Base-by-base conservation (phyloP, 2,113 vertebrate genomes). In the Cyprinodon variegatus region DNA sequence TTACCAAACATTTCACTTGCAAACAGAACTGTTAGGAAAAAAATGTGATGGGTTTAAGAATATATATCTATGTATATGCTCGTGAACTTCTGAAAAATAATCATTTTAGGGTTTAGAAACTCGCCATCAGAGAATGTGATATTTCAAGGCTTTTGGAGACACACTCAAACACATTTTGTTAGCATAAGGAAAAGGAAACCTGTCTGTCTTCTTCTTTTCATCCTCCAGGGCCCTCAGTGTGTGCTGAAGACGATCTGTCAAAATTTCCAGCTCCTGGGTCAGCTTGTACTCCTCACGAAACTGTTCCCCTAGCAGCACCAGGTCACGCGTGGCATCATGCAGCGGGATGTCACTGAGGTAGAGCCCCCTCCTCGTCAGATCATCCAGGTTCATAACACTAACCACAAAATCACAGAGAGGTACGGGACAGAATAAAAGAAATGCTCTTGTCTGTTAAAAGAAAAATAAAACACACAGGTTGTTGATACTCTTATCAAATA, bases 181-280 rank as follows among this genome's bases (percentile, higher is more conserved):
- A 36, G 20, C 41, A 38, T 40, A 40, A 60, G 74, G 39, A 45
- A 3, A 11, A 11, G 65, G 82, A 43, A 90, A 99, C 98, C 97
- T 98, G 93, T 99, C 98, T 53, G 98, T 99, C 90, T 99, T 99
- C 84, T 99, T 99, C 93, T 99, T 99, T 87, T 99, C 98, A 53
- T 99, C 97, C 87, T 99, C 98, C 86, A 99, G 88, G 1, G 97
- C 97, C 65, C 98, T 92, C 22, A 99, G 92, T 0, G 98, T 99
- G 91, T 99, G 98, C 92, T 99, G 98, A 79, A 99, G 96, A 40
- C 97, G 94, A 86, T 99, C 98, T 0, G 98, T 99, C 73, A 99
- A 93, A 86, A 99, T 99, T 86, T 99, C 98, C 74, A 99, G 92
- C 90, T 99, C 98, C 76, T 99, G 98, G 2, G 98, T 99, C 83